These are phyloP conservation scores for Arctopsyche grandis DNA, from an alignment of 1,140 invertebrate genomes.

Conservation along the genomic window DNA sequence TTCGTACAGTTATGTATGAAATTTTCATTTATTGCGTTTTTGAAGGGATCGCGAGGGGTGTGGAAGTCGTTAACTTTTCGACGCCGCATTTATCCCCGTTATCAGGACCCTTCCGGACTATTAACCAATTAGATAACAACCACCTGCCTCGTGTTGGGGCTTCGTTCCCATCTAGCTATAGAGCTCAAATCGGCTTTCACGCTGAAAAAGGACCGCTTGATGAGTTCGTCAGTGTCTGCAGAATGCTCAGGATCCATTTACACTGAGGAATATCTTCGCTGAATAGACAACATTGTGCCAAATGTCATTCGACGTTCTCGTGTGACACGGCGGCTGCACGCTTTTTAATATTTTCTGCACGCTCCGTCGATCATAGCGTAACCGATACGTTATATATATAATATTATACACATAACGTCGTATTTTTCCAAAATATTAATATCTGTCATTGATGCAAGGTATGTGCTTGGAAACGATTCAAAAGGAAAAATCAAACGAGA, in stretches of 20 bases:
- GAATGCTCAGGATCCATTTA: not conserved
- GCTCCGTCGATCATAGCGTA: not conserved
- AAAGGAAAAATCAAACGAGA: no score
- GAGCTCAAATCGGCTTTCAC: not conserved
- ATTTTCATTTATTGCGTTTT: no score
- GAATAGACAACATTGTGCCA: no score
- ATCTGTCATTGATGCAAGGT: no score
- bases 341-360: not conserved
- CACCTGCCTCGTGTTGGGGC: constrained; percentile 7
- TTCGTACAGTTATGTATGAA: no score
- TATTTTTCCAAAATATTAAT: no score
- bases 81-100: constrained; percentile 10
- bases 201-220: not conserved
- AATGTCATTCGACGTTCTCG: no score
- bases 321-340: no score
- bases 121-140: constrained; percentile 31
- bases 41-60: not conserved
- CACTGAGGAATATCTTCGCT: no score
- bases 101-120: constrained; percentile 19
- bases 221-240: not conserved
- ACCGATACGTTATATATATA: not conserved
- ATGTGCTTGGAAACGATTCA: no score
- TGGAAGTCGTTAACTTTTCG: constrained; percentile 26
- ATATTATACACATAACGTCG: no score
- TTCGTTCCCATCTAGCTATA: not conserved